A percentile compares a stretch with the other conserved stretches of the same genome.
Evolutionary conservation across 2,888 invertebrate species (phyloP).

Genomic region (Alviniconcha strummeri): DNA sequence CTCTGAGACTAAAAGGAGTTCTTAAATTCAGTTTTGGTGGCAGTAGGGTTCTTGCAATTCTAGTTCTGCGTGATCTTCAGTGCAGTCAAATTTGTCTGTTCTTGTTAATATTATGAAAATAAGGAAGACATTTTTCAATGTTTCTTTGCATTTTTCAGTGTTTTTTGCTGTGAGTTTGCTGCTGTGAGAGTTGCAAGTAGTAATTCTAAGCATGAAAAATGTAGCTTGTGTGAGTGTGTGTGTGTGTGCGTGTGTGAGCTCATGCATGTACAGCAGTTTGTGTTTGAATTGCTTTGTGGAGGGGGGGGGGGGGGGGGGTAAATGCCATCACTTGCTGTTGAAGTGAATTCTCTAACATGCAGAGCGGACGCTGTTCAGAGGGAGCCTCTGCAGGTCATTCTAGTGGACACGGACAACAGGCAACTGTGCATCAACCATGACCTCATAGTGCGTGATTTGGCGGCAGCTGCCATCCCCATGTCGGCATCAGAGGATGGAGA

Average conservation of each 20-base stretch:
- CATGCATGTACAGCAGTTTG: too few relatives aligned
- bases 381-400: slow-evolving; percentile 50
- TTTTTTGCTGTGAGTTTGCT: background rate
- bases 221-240: background rate
- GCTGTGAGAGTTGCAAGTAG: too few relatives aligned
- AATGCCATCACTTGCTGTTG: too few relatives aligned
- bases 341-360: background rate
- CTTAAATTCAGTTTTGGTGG: too few relatives aligned
- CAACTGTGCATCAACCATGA: slow-evolving; percentile 64
- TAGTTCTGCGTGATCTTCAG: too few relatives aligned
- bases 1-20: too few relatives aligned
- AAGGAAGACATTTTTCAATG: background rate
- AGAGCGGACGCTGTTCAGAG: slow-evolving; percentile 33
- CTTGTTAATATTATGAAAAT: too few relatives aligned
- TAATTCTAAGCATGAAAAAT: too few relatives aligned
- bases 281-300: too few relatives aligned
- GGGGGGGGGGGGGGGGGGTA: too few relatives aligned
- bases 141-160: background rate
- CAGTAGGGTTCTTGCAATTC: too few relatives aligned
- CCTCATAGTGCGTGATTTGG: slow-evolving; percentile 46
- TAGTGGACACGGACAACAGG: slow-evolving; percentile 52
- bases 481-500: background rate
- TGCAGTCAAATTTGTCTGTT: too few relatives aligned
- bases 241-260: slow-evolving; percentile 6
- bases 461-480: background rate